Evolutionary conservation across 2,113 vertebrate genomes (phyloP).

Genomic region (Tragulus kanchil): DNA sequence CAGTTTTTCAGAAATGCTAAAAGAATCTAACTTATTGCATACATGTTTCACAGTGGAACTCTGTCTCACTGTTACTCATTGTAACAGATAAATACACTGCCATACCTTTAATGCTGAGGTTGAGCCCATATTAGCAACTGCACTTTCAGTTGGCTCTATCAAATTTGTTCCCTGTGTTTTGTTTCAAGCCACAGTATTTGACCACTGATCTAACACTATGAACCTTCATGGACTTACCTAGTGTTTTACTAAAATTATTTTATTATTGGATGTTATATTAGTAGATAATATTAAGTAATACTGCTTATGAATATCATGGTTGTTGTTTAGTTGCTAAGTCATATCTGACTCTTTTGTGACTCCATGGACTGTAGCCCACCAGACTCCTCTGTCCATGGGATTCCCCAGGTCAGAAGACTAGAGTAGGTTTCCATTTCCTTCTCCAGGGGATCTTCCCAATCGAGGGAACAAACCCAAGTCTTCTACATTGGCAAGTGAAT

Average conservation of each 20-base stretch:
- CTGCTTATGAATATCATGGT: not conserved
- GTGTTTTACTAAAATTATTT: not conserved
- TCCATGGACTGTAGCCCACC: not conserved
- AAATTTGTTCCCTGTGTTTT: not conserved
- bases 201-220: not conserved
- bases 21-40: constrained; percentile 1
- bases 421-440: not conserved
- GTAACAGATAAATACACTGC: not conserved
- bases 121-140: not conserved
- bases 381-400: not conserved
- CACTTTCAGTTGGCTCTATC: not conserved
- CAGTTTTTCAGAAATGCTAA: not conserved
- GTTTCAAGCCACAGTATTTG: not conserved
- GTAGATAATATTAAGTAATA: not conserved
- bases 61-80: not conserved
- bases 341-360: not conserved
- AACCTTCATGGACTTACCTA: not conserved
- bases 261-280: not conserved
- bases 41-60: not conserved
- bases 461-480: not conserved
- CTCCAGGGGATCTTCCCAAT: not conserved
- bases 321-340: not conserved
- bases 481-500: not conserved
- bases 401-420: not conserved
- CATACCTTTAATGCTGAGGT: not conserved